Base-by-base conservation (phyloP, 2,797 vertebrate genomes). In the Microchirus variegatus region DNA sequence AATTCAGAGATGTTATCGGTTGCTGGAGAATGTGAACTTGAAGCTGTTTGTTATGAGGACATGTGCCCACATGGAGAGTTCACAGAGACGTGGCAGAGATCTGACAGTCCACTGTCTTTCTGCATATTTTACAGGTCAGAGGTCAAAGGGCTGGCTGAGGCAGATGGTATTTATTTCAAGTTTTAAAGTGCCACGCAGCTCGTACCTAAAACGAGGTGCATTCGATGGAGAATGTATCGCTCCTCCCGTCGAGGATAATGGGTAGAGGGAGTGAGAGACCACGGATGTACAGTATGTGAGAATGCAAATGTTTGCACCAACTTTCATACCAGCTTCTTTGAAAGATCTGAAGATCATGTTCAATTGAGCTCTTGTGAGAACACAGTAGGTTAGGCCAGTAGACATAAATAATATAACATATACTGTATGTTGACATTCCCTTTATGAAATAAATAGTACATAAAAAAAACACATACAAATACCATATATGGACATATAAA, bases 81-180 rank as follows among this genome's bases (percentile, higher is more conserved):
- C 75, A 81, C 63, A 60, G 63, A 63, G 40, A 59, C 6, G 9
- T 7, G 40, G 44, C 59, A 52, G 40, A 41, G 67, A 61, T 31
- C 31, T 31, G 31, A 31, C 7, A 31, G 31, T 6, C 31, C 31
- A 31, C 31, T 31, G 7, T 75, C 70, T 46, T 76, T 64, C 74
- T 51, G 69, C 60, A 73, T 77, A 61, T 80, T 68, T 67, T 67
- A 71, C 19, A 59, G 77, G 80, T 86, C 74, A 77, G 47, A 82
- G 67, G 78, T 90, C 37, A 45, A 45, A 51, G 17, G 56, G 41
- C 68, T 8, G 55, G 72, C 18, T 41, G 53, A 67, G 51, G 70
- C 59, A 74, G 59, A 72, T 62, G 80, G 74, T 71, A 66, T 83
- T 83, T 75, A 76, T 85, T 80, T 75, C 70, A 79, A 22, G 22